These are phyloP conservation scores for Zosterops lateralis DNA, from an alignment of 2,113 vertebrate genomes.

Conservation along the genomic window DNA sequence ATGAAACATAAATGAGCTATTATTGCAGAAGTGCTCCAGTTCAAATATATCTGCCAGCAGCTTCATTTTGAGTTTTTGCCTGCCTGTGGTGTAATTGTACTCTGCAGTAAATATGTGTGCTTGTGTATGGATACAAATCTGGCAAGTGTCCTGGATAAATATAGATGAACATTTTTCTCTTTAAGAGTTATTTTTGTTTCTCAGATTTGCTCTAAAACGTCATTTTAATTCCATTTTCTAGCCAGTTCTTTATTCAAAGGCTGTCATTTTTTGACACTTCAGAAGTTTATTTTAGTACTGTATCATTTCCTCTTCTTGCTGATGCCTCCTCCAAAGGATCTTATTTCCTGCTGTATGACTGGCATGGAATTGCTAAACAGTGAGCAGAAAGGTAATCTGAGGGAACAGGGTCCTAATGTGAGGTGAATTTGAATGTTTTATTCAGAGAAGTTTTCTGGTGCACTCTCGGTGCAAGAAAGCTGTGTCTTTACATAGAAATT, in stretches of 20 bases:
- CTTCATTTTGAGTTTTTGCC: constrained; percentile 1
- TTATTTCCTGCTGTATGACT: not conserved
- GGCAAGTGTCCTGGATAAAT: constrained; percentile 20
- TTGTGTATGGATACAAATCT: not conserved
- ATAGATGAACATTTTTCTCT: constrained; percentile 27
- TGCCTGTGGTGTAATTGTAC: not conserved
- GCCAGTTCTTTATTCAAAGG: constrained; percentile 23
- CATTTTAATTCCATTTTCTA: constrained; percentile 9
- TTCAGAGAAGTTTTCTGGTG: not conserved
- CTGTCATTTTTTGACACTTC: not conserved
- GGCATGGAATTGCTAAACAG: not conserved
- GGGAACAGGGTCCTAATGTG: not conserved
- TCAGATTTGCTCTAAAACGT: constrained; percentile 1
- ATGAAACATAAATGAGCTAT: not conserved
- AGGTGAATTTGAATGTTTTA: not conserved
- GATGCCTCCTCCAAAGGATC: not conserved
- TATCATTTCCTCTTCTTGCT: constrained; percentile 23
- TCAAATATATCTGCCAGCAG: constrained; percentile 2
- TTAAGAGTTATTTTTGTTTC: constrained; percentile 26
- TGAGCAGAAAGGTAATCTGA: not conserved
- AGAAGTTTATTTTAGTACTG: constrained; percentile 28
- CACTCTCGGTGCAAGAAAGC: not conserved
- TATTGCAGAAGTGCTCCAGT: not conserved
- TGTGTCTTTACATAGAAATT: not conserved
- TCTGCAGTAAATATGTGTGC: not conserved